Evolutionary conservation across 2,888 invertebrate genomes (phyloP), one percentile per base, ranked within the genome.

Genomic region (Ceriagrion tenellum): DNA sequence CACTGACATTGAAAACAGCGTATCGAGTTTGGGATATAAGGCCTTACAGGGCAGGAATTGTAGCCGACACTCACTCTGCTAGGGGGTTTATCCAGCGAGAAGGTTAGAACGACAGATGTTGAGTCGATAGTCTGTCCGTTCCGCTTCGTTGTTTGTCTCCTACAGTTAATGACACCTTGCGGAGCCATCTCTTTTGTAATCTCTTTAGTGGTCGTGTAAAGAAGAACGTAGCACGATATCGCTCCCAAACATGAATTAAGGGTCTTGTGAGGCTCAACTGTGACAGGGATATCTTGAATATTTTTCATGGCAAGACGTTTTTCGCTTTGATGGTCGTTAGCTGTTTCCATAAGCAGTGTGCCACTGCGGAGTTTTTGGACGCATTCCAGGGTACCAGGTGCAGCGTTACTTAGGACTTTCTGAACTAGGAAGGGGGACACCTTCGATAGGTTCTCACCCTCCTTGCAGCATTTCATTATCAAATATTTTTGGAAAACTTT

Each of bases 401-500:
- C n/a, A 56, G 8, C 16, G 16, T 12, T 56, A 16, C 56, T 56
- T 16, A 56, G 56, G 56, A 16, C 56, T 56, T 56, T 56, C 8
- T 56, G 56, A 10, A 88, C 35, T 88, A 88, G 35, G 40, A 88
- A 88, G 30, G 88, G 88, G 88, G 88, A 88, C 88, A 88, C 88
- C 35, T 88, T 88, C 18, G 88, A 35, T 4, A 88, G 35, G 88
- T n/a, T 88, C 40, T 88, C 88, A 18, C 40, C 20, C 35, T 88
- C 88, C 35, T 4, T 10, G 3, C 13, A n/a, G 35, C 88, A 35
- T 88, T 35, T 88, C 88, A 88, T 40, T 88, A 35, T 88, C 8
- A 88, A 40, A 88, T 88, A 88, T 35, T 88, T 88, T 12, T 16
- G 8, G 56, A 8, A 56, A 12, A 16, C 16, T 12, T 56, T 12